A percentile compares a stretch with the other conserved stretches of the same genome.
These are phyloP conservation scores for Atrina japonica DNA, from an alignment of 2,888 invertebrate genomes.

Conservation along the genomic window DNA sequence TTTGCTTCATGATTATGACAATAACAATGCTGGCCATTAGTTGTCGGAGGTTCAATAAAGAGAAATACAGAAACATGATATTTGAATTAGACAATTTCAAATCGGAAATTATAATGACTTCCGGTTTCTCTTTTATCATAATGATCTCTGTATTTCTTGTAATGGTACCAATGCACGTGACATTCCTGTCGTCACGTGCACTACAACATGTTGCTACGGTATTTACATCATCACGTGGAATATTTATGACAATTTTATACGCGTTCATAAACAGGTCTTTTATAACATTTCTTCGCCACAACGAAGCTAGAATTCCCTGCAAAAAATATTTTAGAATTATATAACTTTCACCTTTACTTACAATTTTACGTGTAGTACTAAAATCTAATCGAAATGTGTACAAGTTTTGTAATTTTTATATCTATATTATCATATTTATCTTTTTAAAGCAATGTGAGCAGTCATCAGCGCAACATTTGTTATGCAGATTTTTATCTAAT, in stretches of 20 bases:
- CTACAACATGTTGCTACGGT: slow-evolving; percentile 23
- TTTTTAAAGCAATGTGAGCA: too few species aligned
- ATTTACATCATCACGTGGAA: slow-evolving; percentile 30
- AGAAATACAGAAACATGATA: slow-evolving; percentile 10
- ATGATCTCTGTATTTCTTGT: slow-evolving; percentile 22
- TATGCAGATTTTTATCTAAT: too few species aligned
- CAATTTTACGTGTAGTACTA: too few species aligned
- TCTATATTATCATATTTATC: too few species aligned
- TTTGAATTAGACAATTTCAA: slow-evolving; percentile 29
- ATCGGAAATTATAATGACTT: slow-evolving; percentile 24
- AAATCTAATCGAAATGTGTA: too few species aligned
- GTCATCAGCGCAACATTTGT: too few species aligned
- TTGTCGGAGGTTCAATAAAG: slow-evolving; percentile 21
- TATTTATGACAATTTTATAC: slow-evolving; percentile 20
- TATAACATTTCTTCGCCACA: slow-evolving; percentile 6
- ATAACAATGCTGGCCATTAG: slow-evolving; percentile 25
- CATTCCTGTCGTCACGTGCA: background rate
- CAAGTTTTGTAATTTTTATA: too few species aligned
- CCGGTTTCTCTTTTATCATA: slow-evolving; percentile 26
- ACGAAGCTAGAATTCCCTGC: slow-evolving; percentile 20
- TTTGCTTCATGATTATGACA: slow-evolving; percentile 27
- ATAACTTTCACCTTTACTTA: too few species aligned
- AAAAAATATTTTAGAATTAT: slow-evolving; percentile 4
- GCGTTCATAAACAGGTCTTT: slow-evolving; percentile 29
- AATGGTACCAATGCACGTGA: slow-evolving; percentile 25